Conservation (phyloP, 1,140 invertebrate species). For the Bradysia coprophila region DNA sequence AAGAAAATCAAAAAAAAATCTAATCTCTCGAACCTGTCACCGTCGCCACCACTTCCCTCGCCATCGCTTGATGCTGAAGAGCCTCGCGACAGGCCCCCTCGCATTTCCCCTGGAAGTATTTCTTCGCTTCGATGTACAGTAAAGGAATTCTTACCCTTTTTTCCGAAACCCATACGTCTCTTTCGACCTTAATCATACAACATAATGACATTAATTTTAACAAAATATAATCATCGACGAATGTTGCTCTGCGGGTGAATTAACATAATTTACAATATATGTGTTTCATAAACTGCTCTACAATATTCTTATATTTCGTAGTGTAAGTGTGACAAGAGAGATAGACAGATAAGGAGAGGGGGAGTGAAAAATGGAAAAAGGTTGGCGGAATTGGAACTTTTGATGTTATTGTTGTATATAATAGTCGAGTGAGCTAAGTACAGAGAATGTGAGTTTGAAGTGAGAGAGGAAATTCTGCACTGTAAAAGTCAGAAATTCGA, state of each 20-base stretch:
- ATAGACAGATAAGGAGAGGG: too few species aligned
- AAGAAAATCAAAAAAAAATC: too few species aligned
- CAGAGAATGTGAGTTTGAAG: too few species aligned
- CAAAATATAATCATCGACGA: not conserved
- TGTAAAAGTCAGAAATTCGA: too few species aligned
- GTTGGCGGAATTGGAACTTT: too few species aligned
- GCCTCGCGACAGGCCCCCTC: conserved; percentile 54
- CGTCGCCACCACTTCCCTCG: conserved; percentile 65
- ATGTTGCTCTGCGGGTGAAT: not conserved
- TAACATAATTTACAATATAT: not conserved
- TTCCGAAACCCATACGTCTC: conserved; percentile 86
- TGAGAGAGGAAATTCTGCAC: too few species aligned
- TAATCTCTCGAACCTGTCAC: conserved; percentile 45
- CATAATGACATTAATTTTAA: not conserved
- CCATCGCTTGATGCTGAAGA: conserved; percentile 85
- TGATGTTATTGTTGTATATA: too few species aligned
- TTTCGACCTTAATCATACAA: conserved; percentile 50
- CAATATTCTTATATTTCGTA: too few species aligned
- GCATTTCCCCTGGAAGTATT: conserved; percentile 70
- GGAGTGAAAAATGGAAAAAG: too few species aligned
- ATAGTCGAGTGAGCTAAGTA: too few species aligned
- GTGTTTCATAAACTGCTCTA: not conserved
- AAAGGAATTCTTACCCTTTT: conserved; percentile 84
- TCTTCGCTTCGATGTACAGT: conserved; percentile 92
- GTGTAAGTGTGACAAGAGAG: too few species aligned